phyloP scores from a whole-genome alignment of 2,797 vertebrate species.

The Sardinella longiceps region DNA sequence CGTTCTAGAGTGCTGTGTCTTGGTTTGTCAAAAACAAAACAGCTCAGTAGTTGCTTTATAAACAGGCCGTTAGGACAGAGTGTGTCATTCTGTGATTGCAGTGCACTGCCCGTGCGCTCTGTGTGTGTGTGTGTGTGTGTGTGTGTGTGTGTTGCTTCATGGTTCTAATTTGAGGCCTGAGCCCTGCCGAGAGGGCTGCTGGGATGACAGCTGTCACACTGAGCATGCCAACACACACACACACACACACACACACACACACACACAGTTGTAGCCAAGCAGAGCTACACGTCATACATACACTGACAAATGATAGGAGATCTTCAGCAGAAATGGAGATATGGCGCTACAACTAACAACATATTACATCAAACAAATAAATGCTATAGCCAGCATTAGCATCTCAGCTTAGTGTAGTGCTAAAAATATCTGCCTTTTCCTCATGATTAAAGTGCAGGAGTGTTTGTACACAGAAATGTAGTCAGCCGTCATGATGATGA shows the following conservation, averaged over 20 bases:
- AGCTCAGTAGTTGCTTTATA: background rate
- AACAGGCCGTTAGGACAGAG: background rate
- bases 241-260: background rate
- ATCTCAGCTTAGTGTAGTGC: too few relatives aligned
- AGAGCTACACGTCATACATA: background rate
- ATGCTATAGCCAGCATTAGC: too few relatives aligned
- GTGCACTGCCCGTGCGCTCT: background rate
- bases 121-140: constrained; percentile 14
- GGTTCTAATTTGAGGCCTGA: constrained; percentile 34
- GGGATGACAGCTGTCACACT: constrained; percentile 55
- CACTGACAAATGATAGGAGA: background rate
- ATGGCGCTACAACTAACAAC: background rate
- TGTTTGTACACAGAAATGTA: constrained; percentile 66
- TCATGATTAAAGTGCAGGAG: constrained; percentile 77
- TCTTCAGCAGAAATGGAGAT: background rate
- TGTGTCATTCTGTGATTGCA: background rate
- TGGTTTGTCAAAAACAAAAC: background rate
- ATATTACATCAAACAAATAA: background rate
- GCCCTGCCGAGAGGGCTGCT: constrained; percentile 44
- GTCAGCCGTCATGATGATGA: too few relatives aligned
- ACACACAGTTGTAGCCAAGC: background rate
- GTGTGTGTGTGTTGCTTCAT: background rate
- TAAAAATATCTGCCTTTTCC: too few relatives aligned
- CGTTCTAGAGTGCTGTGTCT: too few relatives aligned
- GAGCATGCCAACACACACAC: constrained; percentile 44